Conservation (phyloP, 2,888 invertebrate species). For the Ernsta delagoae region DNA sequence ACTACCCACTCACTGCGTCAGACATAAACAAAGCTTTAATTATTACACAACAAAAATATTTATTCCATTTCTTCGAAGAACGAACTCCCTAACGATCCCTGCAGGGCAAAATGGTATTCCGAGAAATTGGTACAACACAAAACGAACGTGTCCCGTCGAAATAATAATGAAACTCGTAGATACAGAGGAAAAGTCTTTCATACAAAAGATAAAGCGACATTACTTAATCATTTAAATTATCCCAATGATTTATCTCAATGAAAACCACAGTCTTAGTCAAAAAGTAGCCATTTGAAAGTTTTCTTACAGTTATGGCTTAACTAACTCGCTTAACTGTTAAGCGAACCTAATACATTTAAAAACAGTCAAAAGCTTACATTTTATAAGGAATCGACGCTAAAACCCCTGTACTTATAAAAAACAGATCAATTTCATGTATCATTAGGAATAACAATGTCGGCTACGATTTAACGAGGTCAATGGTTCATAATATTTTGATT, state of each 20-base stretch:
- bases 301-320: too few species aligned
- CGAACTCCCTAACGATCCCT: neutral
- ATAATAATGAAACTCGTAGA: neutral
- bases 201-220: neutral
- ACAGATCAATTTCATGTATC: too few species aligned
- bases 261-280: too few species aligned
- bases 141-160: neutral
- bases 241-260: neutral
- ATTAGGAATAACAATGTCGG: neutral
- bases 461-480: conserved; percentile 7
- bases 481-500: conserved; percentile 5
- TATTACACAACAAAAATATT: neutral
- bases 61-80: neutral
- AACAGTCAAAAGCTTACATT: too few species aligned
- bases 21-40: neutral
- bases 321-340: too few species aligned
- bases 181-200: neutral
- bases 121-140: conserved; percentile 7
- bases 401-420: too few species aligned
- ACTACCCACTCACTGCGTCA: neutral
- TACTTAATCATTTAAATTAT: neutral
- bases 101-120: neutral
- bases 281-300: too few species aligned
- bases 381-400: too few species aligned
- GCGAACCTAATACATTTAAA: too few species aligned